Base-by-base conservation (phyloP, 2,888 invertebrate species). In the Azorinus chamasolen region DNA sequence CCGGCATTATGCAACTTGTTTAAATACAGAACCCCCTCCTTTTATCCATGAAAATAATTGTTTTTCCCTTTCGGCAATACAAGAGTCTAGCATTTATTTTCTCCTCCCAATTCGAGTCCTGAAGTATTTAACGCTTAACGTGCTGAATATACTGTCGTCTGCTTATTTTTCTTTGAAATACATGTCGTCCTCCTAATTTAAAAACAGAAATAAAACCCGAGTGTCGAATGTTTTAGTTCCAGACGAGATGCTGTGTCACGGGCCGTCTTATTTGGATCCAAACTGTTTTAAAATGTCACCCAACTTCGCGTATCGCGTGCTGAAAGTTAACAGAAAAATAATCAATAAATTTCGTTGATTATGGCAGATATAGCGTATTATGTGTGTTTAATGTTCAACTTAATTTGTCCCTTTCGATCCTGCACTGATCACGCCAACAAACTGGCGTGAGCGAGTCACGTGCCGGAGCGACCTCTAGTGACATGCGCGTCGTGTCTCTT, bases 401-500 rank as follows among this genome's bases (percentile, higher is more conserved):
- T 70, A 74, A 77, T 73, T 77, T 77, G 61, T 71, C 68, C 66
- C 68, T 71, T 74, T 70, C 68, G 55, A 51, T 71, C 2, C 66
- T 66, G 55, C 55, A 64, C 50, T 59, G 62, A 55, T 45, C 66
- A 71, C 66, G 65, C 41, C 61, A 72, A 64, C 74, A 65, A 68
- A 66, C 37, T 37, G 18, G 51, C 81, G 71, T 65, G 74, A 55
- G 77, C 45, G 6, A 4, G 77, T 66, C 81, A 74, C 81, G 81
- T 74, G 81, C 55, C 25, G 16, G 46, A 48, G 58, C 61, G 73
- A 77, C 77, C 71, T 77, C 45, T 55, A 37, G 48, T 77, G 74
- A 71, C 77, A 77, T 70, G 71, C 70, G 81, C 74, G 59, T 59
- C 55, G 66, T 74, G 58, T 51, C 63, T 77, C 70, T 77, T 62